Percentiles rank a stretch among this genome's conserved stretches.
Evolutionary conservation across 2,888 invertebrate species (phyloP).

Genomic region (Labia minor): DNA sequence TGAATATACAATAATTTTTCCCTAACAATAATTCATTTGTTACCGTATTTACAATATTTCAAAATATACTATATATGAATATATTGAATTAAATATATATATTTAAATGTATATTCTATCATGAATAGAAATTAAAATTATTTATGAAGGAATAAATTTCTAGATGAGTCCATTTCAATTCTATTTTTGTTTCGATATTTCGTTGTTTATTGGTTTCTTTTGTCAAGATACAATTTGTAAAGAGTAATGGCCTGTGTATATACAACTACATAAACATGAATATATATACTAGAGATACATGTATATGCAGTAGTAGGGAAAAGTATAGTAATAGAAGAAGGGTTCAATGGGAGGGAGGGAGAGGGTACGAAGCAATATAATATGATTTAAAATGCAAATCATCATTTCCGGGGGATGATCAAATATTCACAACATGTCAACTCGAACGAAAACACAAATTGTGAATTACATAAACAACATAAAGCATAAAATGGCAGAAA

Average conservation of each 20-base stretch:
- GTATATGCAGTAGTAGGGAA: too few species aligned
- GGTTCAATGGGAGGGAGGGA: not conserved
- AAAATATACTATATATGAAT: too few species aligned
- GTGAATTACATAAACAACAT: constrained; percentile 6
- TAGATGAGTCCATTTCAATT: not conserved
- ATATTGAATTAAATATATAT: too few species aligned
- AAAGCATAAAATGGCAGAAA: not conserved
- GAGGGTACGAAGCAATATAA: not conserved
- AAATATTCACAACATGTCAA: constrained; percentile 13
- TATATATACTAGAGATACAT: too few species aligned
- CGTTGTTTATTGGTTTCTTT: not conserved
- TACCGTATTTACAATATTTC: too few species aligned
- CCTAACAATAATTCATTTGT: too few species aligned
- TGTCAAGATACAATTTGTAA: not conserved
- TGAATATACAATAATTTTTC: too few species aligned
- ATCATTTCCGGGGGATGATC: constrained; percentile 1
- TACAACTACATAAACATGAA: too few species aligned
- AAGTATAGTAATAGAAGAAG: not conserved
- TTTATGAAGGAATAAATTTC: not conserved
- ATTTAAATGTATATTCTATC: too few species aligned
- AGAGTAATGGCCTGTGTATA: not conserved
- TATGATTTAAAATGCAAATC: constrained; percentile 13
- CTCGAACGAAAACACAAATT: constrained; percentile 7
- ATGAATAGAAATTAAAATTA: not conserved
- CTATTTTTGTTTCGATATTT: not conserved